A percentile compares a stretch with the other conserved stretches of the same genome.
These are phyloP conservation scores for Cataglyphis hispanica DNA, from an alignment of 1,140 invertebrate genomes.

Conservation along the genomic window DNA sequence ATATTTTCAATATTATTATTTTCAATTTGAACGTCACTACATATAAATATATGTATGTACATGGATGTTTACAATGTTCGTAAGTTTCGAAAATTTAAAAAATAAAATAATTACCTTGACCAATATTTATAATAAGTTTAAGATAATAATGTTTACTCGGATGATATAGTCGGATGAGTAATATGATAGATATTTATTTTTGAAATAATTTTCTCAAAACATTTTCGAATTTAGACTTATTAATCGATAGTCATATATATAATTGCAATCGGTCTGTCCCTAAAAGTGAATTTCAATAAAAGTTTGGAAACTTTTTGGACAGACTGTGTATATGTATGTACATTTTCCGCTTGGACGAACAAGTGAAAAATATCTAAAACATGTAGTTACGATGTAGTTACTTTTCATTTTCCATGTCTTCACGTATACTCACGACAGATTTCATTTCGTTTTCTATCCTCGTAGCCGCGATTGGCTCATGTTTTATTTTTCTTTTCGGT, in stretches of 20 bases:
- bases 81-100: background rate
- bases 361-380: background rate
- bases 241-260: too few species aligned
- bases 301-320: too few species aligned
- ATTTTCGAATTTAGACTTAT: too few species aligned
- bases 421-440: conserved; percentile 20
- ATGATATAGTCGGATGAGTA: too few species aligned
- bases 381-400: background rate
- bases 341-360: background rate
- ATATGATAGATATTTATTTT: too few species aligned
- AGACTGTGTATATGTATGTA: too few species aligned
- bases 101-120: background rate
- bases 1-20: background rate
- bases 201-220: too few species aligned
- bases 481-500: conserved; percentile 70
- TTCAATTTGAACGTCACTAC: background rate
- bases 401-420: background rate
- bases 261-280: too few species aligned
- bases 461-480: conserved; percentile 25
- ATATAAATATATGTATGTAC: background rate
- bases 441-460: conserved; percentile 67
- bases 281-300: too few species aligned
- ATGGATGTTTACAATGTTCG: background rate
- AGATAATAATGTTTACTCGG: background rate
- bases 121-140: background rate